Evolutionary conservation across 1,140 invertebrate species (phyloP).

Genomic region (Chelonus insularis): DNA sequence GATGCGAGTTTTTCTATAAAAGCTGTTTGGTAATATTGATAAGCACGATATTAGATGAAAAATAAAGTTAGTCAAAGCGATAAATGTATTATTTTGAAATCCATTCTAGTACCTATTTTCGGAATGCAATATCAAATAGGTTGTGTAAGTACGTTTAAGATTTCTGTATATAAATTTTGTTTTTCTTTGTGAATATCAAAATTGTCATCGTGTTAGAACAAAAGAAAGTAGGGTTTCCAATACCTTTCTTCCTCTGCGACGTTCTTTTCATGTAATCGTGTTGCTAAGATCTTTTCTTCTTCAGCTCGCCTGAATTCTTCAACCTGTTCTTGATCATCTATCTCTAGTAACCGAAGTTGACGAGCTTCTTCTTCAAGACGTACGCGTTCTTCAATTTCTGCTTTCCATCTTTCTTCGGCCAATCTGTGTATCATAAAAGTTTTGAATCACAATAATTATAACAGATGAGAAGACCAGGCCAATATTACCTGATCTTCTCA

Average conservation of each 20-base stretch:
- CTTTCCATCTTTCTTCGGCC: slow-evolving; percentile 37
- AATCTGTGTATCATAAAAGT: slow-evolving; percentile 31
- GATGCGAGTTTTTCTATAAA: too few relatives aligned
- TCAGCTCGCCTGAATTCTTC: slow-evolving; percentile 47
- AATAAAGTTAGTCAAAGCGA: too few relatives aligned
- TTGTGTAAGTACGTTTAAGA: too few relatives aligned
- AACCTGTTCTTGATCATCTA: slow-evolving; percentile 49
- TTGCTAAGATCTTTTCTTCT: slow-evolving; percentile 45
- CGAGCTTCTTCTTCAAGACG: slow-evolving; percentile 44
- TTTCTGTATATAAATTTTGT: too few relatives aligned
- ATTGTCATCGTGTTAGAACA: too few relatives aligned
- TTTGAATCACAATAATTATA: slow-evolving; percentile 24
- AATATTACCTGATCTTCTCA: slow-evolving; percentile 38
- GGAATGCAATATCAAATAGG: too few relatives aligned
- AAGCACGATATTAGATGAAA: too few relatives aligned
- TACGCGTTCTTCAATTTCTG: slow-evolving; percentile 46
- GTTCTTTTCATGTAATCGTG: slow-evolving; percentile 41
- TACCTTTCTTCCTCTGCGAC: slow-evolving; percentile 40
- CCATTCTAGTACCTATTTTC: too few relatives aligned
- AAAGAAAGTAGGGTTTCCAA: background rate
- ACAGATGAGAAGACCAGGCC: slow-evolving; percentile 26
- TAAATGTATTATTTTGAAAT: too few relatives aligned
- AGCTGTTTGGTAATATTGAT: too few relatives aligned
- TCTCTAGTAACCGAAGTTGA: slow-evolving; percentile 45
- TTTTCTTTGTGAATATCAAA: too few relatives aligned